Percentiles rank a stretch among this genome's conserved stretches.
These are phyloP conservation scores for Drosophila albomicans DNA, from an alignment of 1,140 invertebrate genomes.

Conservation along the genomic window DNA sequence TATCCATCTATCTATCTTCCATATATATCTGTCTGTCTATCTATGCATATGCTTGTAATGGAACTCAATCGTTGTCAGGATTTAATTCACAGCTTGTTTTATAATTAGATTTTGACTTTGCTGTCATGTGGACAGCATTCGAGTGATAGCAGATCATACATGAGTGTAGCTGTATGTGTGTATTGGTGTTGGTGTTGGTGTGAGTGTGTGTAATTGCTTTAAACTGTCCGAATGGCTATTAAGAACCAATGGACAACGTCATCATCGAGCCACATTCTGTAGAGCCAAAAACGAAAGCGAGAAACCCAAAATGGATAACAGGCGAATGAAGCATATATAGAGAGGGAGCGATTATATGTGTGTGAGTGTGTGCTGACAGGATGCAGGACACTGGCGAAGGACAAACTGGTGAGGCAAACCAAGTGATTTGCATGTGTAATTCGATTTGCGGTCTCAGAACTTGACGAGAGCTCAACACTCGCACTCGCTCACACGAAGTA, in stretches of 20 bases:
- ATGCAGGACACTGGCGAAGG: conserved; percentile 19
- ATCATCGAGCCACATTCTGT: conserved; percentile 24
- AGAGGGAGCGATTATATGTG: not conserved
- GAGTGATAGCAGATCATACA: conserved; percentile 1
- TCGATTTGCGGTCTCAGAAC: conserved; percentile 73
- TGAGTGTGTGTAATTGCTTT: conserved; percentile 64
- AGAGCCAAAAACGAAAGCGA: conserved; percentile 19
- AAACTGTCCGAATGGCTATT: conserved; percentile 70
- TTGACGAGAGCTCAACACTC: conserved; percentile 65
- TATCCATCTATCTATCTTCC: not conserved
- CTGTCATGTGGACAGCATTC: conserved; percentile 16
- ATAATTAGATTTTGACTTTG: conserved; percentile 41
- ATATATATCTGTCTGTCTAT: not conserved
- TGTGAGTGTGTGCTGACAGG: not conserved
- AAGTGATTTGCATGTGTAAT: conserved; percentile 77
- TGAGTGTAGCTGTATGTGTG: conserved; percentile 23
- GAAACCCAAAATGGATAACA: conserved; percentile 17
- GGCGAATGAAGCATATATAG: not conserved
- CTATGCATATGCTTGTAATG: conserved; percentile 10
- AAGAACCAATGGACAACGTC: conserved; percentile 26
- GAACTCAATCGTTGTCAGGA: conserved; percentile 47
- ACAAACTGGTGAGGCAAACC: conserved; percentile 44
- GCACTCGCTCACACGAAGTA: not conserved
- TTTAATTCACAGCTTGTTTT: conserved; percentile 50
- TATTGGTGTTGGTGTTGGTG: conserved; percentile 15